Evolutionary conservation across 2,888 invertebrate species (phyloP).

Genomic region (Hemithea aestivaria): DNA sequence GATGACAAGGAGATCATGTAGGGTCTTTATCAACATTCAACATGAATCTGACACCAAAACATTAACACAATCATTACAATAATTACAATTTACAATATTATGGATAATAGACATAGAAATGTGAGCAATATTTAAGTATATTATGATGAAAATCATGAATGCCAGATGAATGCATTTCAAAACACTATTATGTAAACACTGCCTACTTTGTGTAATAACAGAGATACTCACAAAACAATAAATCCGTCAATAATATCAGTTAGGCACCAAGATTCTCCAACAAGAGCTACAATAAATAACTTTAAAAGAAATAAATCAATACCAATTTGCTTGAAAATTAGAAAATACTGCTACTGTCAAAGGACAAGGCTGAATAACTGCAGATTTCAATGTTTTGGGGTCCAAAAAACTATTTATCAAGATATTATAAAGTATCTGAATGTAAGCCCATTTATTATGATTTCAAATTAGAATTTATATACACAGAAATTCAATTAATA

Average conservation of each 20-base stretch:
- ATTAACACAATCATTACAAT: no score
- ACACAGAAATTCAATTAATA: conserved; percentile 1
- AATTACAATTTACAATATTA: no score
- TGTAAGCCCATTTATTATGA: background rate
- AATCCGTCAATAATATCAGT: background rate
- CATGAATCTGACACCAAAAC: no score
- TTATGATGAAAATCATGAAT: no score
- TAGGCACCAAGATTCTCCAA: background rate
- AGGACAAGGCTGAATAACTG: conserved; percentile 32
- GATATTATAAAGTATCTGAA: conserved; percentile 1
- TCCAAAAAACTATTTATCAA: conserved; percentile 11
- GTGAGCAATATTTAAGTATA: no score
- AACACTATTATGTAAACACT: conserved; percentile 59
- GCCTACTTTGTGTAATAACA: conserved; percentile 20
- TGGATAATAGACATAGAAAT: no score
- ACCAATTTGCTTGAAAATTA: conserved; percentile 21
- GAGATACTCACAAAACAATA: conserved; percentile 26
- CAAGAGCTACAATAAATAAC: background rate
- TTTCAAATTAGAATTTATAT: background rate
- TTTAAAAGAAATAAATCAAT: conserved; percentile 8
- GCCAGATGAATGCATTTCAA: no score
- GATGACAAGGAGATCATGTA: no score
- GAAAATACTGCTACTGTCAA: conserved; percentile 37
- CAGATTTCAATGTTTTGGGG: conserved; percentile 21
- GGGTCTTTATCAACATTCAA: no score